A percentile compares a stretch with the other conserved stretches of the same genome.
Evolutionary conservation across 2,113 vertebrate genomes (phyloP).

Genomic region (Lutjanus erythropterus): DNA sequence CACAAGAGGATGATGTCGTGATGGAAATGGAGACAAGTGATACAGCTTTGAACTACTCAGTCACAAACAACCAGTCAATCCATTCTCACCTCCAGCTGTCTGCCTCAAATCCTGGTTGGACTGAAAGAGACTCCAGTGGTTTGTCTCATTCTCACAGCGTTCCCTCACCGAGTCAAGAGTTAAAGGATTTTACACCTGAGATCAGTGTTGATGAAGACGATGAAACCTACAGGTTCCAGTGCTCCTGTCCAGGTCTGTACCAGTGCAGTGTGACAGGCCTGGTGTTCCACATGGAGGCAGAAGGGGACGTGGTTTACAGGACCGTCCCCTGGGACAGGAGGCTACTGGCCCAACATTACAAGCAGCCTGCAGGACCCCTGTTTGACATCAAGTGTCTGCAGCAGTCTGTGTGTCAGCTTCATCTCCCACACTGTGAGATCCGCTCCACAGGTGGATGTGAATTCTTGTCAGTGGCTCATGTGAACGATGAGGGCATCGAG

Average conservation of each 20-base stretch:
- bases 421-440: constrained; percentile 53
- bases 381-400: constrained; percentile 49
- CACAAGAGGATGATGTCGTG: not conserved
- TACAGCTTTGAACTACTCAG: not conserved
- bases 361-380: constrained; percentile 50
- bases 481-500: too few species aligned
- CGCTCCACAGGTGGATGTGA: constrained; percentile 3
- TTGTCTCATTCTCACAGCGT: not conserved
- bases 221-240: constrained; percentile 40
- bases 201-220: not conserved
- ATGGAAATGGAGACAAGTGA: not conserved
- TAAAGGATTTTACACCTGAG: constrained; percentile 1
- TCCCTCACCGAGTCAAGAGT: not conserved
- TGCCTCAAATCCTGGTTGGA: not conserved
- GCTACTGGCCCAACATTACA: constrained; percentile 2
- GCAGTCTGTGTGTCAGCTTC: constrained; percentile 35
- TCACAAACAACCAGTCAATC: not conserved
- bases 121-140: not conserved
- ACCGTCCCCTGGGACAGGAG: constrained; percentile 22
- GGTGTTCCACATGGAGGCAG: constrained; percentile 41
- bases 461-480: constrained; percentile 17
- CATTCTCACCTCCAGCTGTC: not conserved
- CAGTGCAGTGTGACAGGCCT: constrained; percentile 48
- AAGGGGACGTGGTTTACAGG: constrained; percentile 37
- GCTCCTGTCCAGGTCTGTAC: constrained; percentile 32